Percentiles rank a stretch among this genome's conserved stretches.
Evolutionary conservation across 53 echinoderm and acorn worm genomes (phyloP).

Genomic region (Henricia sp.): DNA sequence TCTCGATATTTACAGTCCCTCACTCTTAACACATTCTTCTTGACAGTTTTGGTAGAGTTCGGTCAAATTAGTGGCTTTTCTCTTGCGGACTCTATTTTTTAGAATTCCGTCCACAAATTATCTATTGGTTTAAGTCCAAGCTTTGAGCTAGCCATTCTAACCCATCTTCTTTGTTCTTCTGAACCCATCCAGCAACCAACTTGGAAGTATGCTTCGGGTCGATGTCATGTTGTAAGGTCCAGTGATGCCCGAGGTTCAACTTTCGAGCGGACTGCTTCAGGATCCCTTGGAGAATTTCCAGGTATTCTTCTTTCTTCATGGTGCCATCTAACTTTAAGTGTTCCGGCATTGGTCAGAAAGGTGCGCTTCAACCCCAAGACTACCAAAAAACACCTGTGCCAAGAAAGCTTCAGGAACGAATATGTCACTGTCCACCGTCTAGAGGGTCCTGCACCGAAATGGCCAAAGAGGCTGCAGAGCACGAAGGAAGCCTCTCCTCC

Average conservation of each 20-base stretch:
- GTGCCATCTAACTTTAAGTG: slow-evolving; percentile 14
- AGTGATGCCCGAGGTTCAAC: no score
- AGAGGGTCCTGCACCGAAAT: no score
- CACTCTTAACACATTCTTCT: slow-evolving; percentile 4
- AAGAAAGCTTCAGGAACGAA: no score
- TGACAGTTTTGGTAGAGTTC: neutral
- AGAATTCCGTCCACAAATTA: slow-evolving; percentile 19
- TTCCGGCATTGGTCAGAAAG: neutral
- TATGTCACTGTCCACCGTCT: no score
- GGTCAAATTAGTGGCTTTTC: neutral
- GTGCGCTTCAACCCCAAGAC: no score
- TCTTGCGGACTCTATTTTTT: slow-evolving; percentile 4
- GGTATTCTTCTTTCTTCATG: neutral
- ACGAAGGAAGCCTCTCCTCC: no score
- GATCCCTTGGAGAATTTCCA: slow-evolving; percentile 6
- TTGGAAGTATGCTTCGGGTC: no score
- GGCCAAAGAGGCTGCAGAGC: no score
- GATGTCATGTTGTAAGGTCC: no score
- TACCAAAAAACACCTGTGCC: no score
- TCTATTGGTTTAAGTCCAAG: slow-evolving; percentile 3
- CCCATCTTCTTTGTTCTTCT: neutral
- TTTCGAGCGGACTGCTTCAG: neutral
- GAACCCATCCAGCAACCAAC: slow-evolving; percentile 7
- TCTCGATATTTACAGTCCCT: no score
- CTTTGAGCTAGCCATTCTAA: slow-evolving; percentile 16